Percentiles rank a stretch among this genome's conserved stretches.
phyloP scores from a whole-genome alignment of 2,113 vertebrate species.

The Eclectus roratus region DNA sequence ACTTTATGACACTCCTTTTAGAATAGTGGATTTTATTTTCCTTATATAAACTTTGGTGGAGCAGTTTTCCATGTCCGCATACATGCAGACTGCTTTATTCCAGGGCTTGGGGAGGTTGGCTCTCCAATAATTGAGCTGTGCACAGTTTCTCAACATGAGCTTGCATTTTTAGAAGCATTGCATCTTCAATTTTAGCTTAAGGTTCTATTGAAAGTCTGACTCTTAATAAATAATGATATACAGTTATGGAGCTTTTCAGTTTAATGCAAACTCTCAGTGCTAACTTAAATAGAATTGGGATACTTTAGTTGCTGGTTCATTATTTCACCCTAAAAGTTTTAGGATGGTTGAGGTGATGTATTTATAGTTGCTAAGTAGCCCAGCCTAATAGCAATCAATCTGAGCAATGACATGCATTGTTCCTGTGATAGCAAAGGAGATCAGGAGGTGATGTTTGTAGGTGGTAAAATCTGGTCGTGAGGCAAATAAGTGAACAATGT shows the following conservation, averaged over 20 bases:
- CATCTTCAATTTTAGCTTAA: neutral
- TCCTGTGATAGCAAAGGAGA: neutral
- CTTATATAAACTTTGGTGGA: neutral
- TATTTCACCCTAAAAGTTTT: neutral
- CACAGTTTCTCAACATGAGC: neutral
- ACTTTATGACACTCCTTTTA: neutral
- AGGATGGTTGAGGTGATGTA: neutral
- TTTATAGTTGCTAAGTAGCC: neutral
- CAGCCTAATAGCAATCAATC: neutral
- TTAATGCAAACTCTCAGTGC: neutral
- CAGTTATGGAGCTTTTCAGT: neutral
- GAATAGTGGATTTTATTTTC: neutral
- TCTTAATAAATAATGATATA: neutral
- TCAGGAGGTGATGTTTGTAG: neutral
- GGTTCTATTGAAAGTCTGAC: neutral
- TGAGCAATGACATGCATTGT: conserved; percentile 3
- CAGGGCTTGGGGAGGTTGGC: neutral
- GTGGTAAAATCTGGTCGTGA: neutral
- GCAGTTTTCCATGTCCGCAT: neutral
- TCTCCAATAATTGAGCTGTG: neutral
- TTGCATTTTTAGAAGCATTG: neutral
- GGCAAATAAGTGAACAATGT: neutral
- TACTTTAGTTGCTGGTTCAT: neutral
- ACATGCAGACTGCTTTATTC: neutral
- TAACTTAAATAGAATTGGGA: neutral